phyloP scores from a whole-genome alignment of 2,888 invertebrate genomes.

The Noctua pronuba region DNA sequence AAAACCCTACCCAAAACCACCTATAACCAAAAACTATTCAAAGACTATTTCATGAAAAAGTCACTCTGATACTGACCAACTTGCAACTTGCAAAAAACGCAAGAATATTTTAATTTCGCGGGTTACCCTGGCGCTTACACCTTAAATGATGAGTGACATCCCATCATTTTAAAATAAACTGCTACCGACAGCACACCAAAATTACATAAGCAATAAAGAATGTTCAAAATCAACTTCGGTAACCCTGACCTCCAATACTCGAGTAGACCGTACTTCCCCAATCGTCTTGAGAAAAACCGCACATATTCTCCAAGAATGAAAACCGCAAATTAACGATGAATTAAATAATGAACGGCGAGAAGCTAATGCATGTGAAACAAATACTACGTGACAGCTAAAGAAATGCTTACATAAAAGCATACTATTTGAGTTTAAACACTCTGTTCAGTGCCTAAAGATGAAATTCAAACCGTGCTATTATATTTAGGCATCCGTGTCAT shows the following conservation, averaged over 20 bases:
- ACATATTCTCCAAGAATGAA: neutral
- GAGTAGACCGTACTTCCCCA: neutral
- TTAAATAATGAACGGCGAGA: neutral
- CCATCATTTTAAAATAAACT: conserved; percentile 1
- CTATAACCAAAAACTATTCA: too few relatives aligned
- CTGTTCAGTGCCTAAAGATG: too few relatives aligned
- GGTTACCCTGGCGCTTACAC: too few relatives aligned
- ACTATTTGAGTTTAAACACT: too few relatives aligned
- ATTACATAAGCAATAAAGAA: neutral
- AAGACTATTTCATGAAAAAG: too few relatives aligned
- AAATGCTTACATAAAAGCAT: neutral
- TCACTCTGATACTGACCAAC: too few relatives aligned
- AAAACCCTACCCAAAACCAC: too few relatives aligned
- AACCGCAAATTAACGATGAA: neutral
- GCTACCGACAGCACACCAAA: too few relatives aligned
- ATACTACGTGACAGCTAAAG: neutral
- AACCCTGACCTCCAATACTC: conserved; percentile 7
- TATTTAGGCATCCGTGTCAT: too few relatives aligned
- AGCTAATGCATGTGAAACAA: neutral
- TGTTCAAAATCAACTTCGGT: neutral
- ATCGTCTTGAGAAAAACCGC: neutral
- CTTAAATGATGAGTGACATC: neutral
- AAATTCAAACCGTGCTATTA: too few relatives aligned
- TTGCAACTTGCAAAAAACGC: too few relatives aligned
- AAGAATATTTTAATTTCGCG: too few relatives aligned